A percentile compares a stretch with the other conserved stretches of the same genome.
These are phyloP conservation scores for Bergia puertoricense DNA, from an alignment of 92 coral and sea anemone species.

Conservation along the genomic window DNA sequence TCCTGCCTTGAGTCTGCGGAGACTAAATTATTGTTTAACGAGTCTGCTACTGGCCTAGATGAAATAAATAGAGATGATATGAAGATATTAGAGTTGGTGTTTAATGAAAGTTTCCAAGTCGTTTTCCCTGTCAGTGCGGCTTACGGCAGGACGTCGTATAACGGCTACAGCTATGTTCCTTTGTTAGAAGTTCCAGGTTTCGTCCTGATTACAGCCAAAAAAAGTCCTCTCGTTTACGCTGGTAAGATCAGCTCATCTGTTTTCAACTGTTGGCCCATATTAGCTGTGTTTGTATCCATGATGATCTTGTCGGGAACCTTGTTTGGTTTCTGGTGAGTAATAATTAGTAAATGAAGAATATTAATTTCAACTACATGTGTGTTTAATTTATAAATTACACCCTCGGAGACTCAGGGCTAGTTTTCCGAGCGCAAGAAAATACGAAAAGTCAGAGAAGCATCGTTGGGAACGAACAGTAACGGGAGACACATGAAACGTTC, in stretches of 20 bases:
- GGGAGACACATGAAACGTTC: no score
- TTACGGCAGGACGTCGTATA: conserved; percentile 4
- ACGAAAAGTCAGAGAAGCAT: no score
- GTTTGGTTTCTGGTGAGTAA: conserved; percentile 75
- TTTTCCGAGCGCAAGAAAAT: no score
- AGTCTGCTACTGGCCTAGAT: conserved; percentile 3
- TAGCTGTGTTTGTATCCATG: conserved; percentile 60
- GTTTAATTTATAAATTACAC: no score
- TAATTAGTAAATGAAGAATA: no score
- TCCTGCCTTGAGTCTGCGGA: conserved; percentile 41
- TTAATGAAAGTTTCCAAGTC: conserved; percentile 24
- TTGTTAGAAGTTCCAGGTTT: conserved; percentile 79
- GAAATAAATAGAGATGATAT: background rate
- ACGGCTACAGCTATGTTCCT: conserved; percentile 53
- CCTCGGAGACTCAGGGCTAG: no score
- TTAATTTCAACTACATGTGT: no score
- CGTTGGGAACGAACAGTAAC: no score
- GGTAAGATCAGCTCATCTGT: conserved; percentile 60
- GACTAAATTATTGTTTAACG: conserved; percentile 11
- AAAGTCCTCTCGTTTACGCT: conserved; percentile 58
- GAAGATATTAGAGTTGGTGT: background rate
- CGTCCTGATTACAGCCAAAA: conserved; percentile 66
- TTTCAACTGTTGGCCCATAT: conserved; percentile 67
- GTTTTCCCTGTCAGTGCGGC: conserved; percentile 50
- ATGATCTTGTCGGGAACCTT: conserved; percentile 60